A percentile compares a stretch with the other conserved stretches of the same genome.
These are phyloP conservation scores for Margaritifera margaritifera DNA, from an alignment of 2,888 invertebrate genomes.

Conservation along the genomic window DNA sequence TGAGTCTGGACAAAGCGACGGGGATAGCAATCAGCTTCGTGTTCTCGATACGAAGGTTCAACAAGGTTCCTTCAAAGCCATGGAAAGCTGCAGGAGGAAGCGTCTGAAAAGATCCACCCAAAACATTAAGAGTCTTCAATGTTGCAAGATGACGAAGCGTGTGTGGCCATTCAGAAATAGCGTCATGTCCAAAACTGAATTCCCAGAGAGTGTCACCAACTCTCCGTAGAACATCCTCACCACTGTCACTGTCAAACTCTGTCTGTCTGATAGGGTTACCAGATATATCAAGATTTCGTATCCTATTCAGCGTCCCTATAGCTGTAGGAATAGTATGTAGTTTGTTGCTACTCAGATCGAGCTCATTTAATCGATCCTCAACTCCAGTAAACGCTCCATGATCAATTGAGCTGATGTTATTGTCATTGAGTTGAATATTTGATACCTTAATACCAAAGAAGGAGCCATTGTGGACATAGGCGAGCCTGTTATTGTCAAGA, in stretches of 20 bases:
- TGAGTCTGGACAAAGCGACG: constrained; percentile 32
- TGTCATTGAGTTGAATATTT: constrained; percentile 26
- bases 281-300: constrained; percentile 23
- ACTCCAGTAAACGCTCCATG: constrained; percentile 28
- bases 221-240: constrained; percentile 26
- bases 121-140: constrained; percentile 26
- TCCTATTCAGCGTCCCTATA: constrained; percentile 18
- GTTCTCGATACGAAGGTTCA: constrained; percentile 31
- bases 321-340: constrained; percentile 15
- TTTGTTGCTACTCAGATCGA: constrained; percentile 30
- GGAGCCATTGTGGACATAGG: constrained; percentile 21
- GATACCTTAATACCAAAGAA: constrained; percentile 30
- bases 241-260: constrained; percentile 7
- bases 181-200: constrained; percentile 35
- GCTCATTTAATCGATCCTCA: constrained; percentile 14
- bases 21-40: constrained; percentile 34
- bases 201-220: constrained; percentile 35
- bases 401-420: constrained; percentile 22
- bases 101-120: constrained; percentile 27
- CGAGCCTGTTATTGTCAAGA: constrained; percentile 25
- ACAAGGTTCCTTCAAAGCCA: constrained; percentile 39
- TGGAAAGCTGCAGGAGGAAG: constrained; percentile 35
- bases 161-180: constrained; percentile 30
- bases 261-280: constrained; percentile 26
- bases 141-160: constrained; percentile 32